A percentile compares a stretch with the other conserved stretches of the same genome.
Evolutionary conservation across 53 echinoderm and acorn worm genomes (phyloP).

Genomic region (Zoroaster sp.): DNA sequence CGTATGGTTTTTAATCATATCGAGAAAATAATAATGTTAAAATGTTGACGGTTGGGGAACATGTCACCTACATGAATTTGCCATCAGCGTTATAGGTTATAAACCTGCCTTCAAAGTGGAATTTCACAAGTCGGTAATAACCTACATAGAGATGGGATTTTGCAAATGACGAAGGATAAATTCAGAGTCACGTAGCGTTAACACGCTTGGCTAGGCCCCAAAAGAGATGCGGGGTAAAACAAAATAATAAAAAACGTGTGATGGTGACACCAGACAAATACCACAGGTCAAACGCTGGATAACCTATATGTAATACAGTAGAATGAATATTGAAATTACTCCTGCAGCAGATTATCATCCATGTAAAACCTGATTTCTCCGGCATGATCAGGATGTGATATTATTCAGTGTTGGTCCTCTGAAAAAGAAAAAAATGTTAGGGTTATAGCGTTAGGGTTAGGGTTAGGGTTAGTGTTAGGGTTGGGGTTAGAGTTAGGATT

Average conservation of each 20-base stretch:
- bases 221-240: not conserved
- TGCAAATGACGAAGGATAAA: slow-evolving; percentile 8
- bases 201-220: slow-evolving; percentile 25
- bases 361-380: not conserved
- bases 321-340: not conserved
- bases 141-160: not conserved
- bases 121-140: not conserved
- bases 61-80: not conserved
- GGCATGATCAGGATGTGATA: no score
- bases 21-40: not conserved
- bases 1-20: not conserved
- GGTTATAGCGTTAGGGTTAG: no score
- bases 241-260: slow-evolving; percentile 3
- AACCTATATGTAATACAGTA: no score
- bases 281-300: slow-evolving; percentile 47
- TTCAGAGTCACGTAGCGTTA: slow-evolving; percentile 53
- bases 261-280: slow-evolving; percentile 27
- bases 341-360: not conserved
- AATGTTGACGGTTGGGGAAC: not conserved
- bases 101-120: not conserved
- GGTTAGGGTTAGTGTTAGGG: no score
- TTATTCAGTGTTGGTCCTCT: no score
- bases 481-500: no score
- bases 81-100: not conserved
- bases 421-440: no score